These are phyloP conservation scores for Salpingus planirostris DNA, from an alignment of 2,888 invertebrate genomes.

Conservation along the genomic window DNA sequence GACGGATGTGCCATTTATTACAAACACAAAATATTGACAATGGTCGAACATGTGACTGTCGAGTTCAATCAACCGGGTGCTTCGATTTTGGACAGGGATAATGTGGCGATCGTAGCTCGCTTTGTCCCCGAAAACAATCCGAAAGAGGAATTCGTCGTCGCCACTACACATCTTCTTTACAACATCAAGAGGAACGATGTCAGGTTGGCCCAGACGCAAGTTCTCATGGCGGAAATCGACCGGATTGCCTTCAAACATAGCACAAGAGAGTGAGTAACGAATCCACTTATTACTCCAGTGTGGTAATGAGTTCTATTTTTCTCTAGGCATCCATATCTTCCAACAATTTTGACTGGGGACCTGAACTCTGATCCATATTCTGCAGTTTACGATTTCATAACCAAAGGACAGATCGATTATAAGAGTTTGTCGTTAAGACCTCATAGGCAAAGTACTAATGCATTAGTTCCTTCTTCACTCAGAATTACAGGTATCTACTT, in stretches of 20 bases:
- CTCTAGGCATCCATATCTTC: constrained; percentile 46
- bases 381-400: constrained; percentile 60
- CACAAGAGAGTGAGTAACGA: neutral
- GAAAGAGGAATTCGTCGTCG: constrained; percentile 58
- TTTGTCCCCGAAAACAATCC: constrained; percentile 49
- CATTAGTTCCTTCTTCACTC: constrained; percentile 34
- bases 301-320: constrained; percentile 1
- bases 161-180: constrained; percentile 90
- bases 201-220: constrained; percentile 76
- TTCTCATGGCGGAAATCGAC: constrained; percentile 79
- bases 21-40: constrained; percentile 54
- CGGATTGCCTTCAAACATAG: constrained; percentile 52
- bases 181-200: constrained; percentile 86
- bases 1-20: constrained; percentile 93
- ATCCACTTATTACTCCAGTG: constrained; percentile 4
- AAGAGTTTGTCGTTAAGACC: constrained; percentile 34
- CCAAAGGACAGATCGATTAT: constrained; percentile 50
- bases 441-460: too few species aligned
- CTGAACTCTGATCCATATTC: constrained; percentile 77
- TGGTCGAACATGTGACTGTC: constrained; percentile 58
- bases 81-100: constrained; percentile 69
- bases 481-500: constrained; percentile 42
- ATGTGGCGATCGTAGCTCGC: constrained; percentile 76
- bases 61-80: constrained; percentile 59
- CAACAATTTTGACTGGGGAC: constrained; percentile 86